Evolutionary conservation across 2,113 vertebrate species (phyloP).

Genomic region (Periophthalmodon schlosseri): DNA sequence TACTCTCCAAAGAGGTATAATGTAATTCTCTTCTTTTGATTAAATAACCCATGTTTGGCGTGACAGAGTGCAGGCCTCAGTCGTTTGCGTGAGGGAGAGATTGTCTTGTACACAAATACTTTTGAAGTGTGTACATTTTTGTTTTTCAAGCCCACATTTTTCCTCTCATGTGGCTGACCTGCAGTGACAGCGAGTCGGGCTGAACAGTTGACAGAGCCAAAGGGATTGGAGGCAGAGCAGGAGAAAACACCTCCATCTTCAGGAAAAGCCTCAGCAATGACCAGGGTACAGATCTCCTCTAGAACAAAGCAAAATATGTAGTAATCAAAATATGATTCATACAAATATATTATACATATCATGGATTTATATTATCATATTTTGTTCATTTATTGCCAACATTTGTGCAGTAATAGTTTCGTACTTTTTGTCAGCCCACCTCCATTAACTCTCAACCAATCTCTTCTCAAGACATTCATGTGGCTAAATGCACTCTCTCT

Average conservation of each 20-base stretch:
- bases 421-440: no score
- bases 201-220: slow-evolving; percentile 84
- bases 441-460: no score
- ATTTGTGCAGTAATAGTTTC: no score
- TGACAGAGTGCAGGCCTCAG: not conserved
- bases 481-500: no score
- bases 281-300: slow-evolving; percentile 98
- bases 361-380: no score
- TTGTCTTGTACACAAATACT: not conserved
- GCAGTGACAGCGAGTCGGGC: slow-evolving; percentile 85
- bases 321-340: not conserved
- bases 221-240: slow-evolving; percentile 86
- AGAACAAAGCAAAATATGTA: slow-evolving; percentile 35
- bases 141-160: not conserved
- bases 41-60: not conserved
- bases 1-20: not conserved
- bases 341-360: not conserved
- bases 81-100: not conserved
- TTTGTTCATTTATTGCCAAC: no score
- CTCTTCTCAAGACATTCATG: no score
- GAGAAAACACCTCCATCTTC: slow-evolving; percentile 93
- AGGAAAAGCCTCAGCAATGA: slow-evolving; percentile 95
- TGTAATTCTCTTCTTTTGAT: not conserved
- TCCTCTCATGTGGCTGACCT: slow-evolving; percentile 70
- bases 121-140: not conserved